Base-by-base conservation (phyloP, 2,797 vertebrate genomes). In the Myotis pilosus region DNA sequence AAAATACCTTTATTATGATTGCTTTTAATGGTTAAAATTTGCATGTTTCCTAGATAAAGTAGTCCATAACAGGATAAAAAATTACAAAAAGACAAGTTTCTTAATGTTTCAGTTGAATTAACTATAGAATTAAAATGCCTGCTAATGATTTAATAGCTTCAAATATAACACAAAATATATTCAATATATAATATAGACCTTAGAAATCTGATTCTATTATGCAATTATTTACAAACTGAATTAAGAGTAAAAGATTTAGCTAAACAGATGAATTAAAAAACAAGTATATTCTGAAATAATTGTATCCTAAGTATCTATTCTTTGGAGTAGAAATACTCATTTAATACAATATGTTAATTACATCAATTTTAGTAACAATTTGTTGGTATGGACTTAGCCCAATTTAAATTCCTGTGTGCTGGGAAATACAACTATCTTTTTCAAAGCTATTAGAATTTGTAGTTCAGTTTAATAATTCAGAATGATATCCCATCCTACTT, bases 91-190 rank as follows among this genome's bases (percentile, higher is more conserved):
- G 60, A 68, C 82, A 91, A 94, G 87, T 76, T 92, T 87, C 57
- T 92, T 95, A 92, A 93, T 93, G 91, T 91, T 89, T 94, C 85
- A 94, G 82, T 89, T 95, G 75, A 94, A 92, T 90, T 92, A 97
- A 83, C 83, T 96, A 93, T 95, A 96, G 95, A 96, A 95, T 95
- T 64, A 96, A 96, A 96, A 97, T 91, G 91, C 74, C 30, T 95
- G 89, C 82, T 94, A 91, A 89, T 91, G 89, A 94, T 94, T 95
- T 95, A 95, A 91, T 94, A 93, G 68, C 55, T 91, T 94, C 87
- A 89, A 94, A 96, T 97, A 94, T 95, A 96, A 96, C 96, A 96
- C 92, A 96, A 97, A 95, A 97, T 96, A 95, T 94, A 97, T 92
- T 94, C 72, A 85, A 71, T 95, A 96, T 89, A 47, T 94, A 97